Evolutionary conservation across 2,888 invertebrate species (phyloP).

Genomic region (Ischnus inquisitorius): DNA sequence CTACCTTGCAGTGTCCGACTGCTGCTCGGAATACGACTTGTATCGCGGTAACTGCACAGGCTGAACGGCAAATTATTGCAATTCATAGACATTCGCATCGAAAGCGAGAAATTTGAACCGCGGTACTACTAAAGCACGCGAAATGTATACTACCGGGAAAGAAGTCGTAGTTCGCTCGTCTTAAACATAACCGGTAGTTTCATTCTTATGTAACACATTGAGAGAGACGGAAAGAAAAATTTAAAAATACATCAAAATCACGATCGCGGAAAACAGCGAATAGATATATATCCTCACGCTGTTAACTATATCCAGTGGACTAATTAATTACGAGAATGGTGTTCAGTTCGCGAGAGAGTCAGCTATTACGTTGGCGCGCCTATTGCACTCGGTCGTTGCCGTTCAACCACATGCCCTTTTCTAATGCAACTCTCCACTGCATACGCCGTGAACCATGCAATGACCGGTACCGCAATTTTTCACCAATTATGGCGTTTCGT

Average conservation of each 20-base stretch:
- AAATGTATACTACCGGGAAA: not conserved
- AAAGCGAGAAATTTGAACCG: constrained; percentile 30
- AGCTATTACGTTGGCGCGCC: constrained; percentile 72
- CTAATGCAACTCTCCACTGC: constrained; percentile 52
- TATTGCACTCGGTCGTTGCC: constrained; percentile 59
- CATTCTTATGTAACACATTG: constrained; percentile 46
- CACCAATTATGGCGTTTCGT: constrained; percentile 80
- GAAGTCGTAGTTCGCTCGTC: not conserved
- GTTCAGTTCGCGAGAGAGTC: constrained; percentile 31
- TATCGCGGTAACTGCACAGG: constrained; percentile 15
- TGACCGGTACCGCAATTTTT: constrained; percentile 73
- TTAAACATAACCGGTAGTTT: constrained; percentile 45
- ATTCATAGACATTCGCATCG: not conserved
- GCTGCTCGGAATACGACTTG: constrained; percentile 32
- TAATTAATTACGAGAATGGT: constrained; percentile 78
- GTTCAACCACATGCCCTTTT: constrained; percentile 63
- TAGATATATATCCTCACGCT: constrained; percentile 14
- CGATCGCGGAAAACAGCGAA: constrained; percentile 42
- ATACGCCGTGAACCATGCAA: constrained; percentile 69
- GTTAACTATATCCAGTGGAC: constrained; percentile 66
- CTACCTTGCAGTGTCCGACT: not conserved
- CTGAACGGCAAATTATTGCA: constrained; percentile 21
- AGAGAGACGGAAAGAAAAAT: not conserved
- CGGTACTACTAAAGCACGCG: constrained; percentile 6
- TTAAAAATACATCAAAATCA: constrained; percentile 11